Conservation (phyloP, 2,113 vertebrate species). For the Plotosus lineatus region DNA sequence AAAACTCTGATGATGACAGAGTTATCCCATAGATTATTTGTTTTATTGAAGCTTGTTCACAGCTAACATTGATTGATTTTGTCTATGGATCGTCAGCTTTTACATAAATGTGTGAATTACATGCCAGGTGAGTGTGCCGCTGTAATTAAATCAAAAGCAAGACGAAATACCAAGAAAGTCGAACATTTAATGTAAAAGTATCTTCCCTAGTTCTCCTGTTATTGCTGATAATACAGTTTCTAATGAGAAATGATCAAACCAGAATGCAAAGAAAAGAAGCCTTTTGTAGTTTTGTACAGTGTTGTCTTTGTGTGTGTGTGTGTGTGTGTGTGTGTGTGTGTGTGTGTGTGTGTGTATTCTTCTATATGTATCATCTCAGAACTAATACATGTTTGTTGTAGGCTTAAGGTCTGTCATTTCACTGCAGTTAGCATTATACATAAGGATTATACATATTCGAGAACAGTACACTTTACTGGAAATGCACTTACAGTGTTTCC, state of each 20-base stretch:
- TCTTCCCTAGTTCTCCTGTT: neutral
- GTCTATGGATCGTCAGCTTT: neutral
- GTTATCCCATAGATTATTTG: neutral
- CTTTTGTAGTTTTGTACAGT: neutral
- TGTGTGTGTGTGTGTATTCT: neutral
- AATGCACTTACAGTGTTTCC: neutral
- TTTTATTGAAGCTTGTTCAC: neutral
- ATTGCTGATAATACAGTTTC: neutral
- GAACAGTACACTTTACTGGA: neutral
- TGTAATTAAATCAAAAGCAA: neutral
- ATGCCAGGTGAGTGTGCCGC: neutral
- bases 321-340: neutral
- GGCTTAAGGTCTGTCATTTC: constrained; percentile 1
- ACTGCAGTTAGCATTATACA: neutral
- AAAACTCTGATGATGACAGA: neutral
- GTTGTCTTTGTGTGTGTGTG: neutral
- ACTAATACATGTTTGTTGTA: neutral
- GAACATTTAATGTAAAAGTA: neutral
- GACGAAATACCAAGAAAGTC: neutral
- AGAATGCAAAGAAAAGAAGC: neutral
- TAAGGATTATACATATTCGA: constrained; percentile 6
- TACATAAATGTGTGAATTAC: neutral
- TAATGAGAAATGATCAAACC: neutral
- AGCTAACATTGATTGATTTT: neutral
- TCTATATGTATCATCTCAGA: neutral